phyloP scores from a whole-genome alignment of 2,797 vertebrate genomes.

The Lithobates pipiens region DNA sequence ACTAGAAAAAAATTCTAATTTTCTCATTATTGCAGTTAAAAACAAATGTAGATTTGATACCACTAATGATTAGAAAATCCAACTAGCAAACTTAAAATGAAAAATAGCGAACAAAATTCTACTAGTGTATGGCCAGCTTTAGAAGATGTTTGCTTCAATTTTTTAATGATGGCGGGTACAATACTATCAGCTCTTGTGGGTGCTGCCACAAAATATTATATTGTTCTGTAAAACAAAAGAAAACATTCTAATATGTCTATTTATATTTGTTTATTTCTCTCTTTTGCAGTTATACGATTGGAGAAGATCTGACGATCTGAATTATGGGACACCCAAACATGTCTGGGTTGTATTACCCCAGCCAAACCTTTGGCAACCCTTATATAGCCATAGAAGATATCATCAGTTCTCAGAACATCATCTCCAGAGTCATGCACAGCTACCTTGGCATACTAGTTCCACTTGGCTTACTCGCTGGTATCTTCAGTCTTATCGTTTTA shows the following conservation, averaged over 20 bases:
- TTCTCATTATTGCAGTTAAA: no score
- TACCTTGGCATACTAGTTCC: constrained; percentile 73
- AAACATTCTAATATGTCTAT: background rate
- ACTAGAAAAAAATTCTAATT: no score
- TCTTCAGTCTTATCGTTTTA: constrained; percentile 75
- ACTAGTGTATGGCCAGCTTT: no score
- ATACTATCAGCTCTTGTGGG: background rate
- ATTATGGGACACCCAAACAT: constrained; percentile 67
- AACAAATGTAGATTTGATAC: no score
- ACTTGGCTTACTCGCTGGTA: constrained; percentile 72
- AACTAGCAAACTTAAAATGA: no score
- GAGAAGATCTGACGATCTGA: background rate
- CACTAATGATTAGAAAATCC: no score
- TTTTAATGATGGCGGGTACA: background rate
- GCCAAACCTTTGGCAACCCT: constrained; percentile 55
- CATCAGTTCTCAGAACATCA: constrained; percentile 74
- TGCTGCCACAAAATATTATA: background rate
- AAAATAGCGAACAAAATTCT: no score
- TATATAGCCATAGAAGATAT: constrained; percentile 25
- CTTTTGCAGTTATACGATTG: constrained; percentile 1
- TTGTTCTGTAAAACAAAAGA: background rate
- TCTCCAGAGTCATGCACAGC: constrained; percentile 75
- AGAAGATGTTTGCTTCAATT: background rate
- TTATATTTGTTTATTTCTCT: background rate
- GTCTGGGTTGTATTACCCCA: constrained; percentile 71